Percentiles rank a stretch among this genome's conserved stretches.
Conservation (phyloP, 2,113 vertebrate species). For the Malurus cyaneus region DNA sequence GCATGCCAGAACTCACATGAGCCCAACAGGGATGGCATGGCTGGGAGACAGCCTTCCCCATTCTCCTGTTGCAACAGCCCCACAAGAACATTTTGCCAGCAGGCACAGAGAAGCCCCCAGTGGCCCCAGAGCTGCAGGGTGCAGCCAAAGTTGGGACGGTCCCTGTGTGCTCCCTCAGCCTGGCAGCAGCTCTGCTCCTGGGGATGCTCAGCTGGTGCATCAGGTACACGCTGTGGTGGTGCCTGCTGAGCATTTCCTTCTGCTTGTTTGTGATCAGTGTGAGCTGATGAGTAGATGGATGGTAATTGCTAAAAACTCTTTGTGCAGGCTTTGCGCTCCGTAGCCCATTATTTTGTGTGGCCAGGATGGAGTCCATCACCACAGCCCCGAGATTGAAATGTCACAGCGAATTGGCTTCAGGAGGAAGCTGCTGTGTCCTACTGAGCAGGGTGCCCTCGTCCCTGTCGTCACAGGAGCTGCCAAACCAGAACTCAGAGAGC, state of each 20-base stretch:
- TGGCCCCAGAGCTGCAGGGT: fast-evolving
- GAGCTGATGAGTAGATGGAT: background rate
- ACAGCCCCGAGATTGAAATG: background rate
- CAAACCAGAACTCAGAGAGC: background rate
- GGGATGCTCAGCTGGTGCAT: background rate
- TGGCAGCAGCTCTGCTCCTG: background rate
- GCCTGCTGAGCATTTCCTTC: background rate
- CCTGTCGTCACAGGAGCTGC: background rate
- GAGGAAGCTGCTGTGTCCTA: background rate
- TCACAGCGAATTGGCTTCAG: background rate
- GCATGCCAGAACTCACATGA: background rate
- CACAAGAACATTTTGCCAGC: background rate
- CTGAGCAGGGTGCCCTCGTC: background rate
- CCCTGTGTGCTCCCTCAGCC: fast-evolving
- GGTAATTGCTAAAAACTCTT: background rate
- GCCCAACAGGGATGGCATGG: background rate
- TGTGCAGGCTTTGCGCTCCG: fast-evolving
- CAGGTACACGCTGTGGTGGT: background rate
- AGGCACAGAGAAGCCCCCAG: fast-evolving
- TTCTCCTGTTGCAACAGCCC: background rate
- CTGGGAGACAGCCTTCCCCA: background rate
- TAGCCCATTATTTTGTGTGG: background rate
- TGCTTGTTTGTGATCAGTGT: background rate
- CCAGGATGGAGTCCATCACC: background rate
- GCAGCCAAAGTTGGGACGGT: fast-evolving